A percentile compares a stretch with the other conserved stretches of the same genome.
These are phyloP conservation scores for Paracentrotus lividus DNA, from an alignment of 53 echinoderm and acorn worm genomes.

Conservation along the genomic window DNA sequence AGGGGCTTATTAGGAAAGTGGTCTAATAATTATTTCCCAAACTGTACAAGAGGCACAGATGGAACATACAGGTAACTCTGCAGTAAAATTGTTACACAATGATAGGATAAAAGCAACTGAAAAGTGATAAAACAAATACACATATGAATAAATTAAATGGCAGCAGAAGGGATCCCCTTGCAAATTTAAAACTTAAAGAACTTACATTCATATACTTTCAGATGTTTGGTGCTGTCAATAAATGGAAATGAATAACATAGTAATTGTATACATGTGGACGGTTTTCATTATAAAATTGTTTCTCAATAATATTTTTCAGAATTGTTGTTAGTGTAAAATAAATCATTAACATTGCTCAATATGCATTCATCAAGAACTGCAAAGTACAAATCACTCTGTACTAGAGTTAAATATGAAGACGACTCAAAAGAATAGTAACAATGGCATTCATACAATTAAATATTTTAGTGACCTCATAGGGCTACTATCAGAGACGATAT, in stretches of 20 bases:
- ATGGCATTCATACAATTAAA: not conserved
- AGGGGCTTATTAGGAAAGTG: no score
- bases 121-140: not conserved
- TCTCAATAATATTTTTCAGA: not conserved
- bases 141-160: not conserved
- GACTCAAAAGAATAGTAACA: not conserved
- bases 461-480: not conserved
- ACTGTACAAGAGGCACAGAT: no score
- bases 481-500: not conserved
- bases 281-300: not conserved
- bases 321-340: not conserved
- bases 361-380: not conserved
- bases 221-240: not conserved
- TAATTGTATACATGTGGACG: slow-evolving; percentile 8
- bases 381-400: not conserved
- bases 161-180: not conserved
- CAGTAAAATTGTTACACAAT: not conserved
- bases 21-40: no score
- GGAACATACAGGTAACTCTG: not conserved
- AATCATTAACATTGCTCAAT: not conserved
- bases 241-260: not conserved
- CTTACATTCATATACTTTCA: not conserved
- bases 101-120: not conserved
- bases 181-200: not conserved
- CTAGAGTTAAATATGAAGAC: not conserved